A percentile compares a stretch with the other conserved stretches of the same genome.
Conservation (phyloP, 2,113 vertebrate species). For the Puntigrus tetrazona region DNA sequence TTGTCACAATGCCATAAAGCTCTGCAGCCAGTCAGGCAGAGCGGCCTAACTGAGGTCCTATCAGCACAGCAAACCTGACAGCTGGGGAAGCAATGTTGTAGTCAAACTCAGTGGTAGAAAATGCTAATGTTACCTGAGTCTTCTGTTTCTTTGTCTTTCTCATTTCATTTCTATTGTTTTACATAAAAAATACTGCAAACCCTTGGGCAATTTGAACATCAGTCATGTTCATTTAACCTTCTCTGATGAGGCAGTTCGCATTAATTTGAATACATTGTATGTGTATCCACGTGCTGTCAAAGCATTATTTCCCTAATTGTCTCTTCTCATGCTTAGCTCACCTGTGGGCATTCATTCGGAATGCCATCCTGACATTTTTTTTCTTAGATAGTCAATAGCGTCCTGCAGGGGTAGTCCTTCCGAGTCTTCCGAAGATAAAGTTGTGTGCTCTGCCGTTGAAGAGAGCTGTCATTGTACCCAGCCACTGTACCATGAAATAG, state of each 20-base stretch:
- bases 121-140: constrained; percentile 43
- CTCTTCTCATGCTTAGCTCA: background rate
- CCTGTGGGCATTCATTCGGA: background rate
- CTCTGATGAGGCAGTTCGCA: background rate
- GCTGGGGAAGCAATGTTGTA: constrained; percentile 8
- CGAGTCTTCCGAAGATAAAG: constrained; percentile 30
- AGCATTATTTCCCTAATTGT: constrained; percentile 3
- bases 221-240: constrained; percentile 21
- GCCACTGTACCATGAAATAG: constrained; percentile 47
- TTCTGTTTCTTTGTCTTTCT: constrained; percentile 1
- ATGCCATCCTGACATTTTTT: constrained; percentile 11
- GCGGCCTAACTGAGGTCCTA: constrained; percentile 41
- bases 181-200: background rate
- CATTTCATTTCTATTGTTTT: constrained; percentile 15
- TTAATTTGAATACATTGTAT: constrained; percentile 16
- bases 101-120: constrained; percentile 29
- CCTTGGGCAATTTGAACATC: constrained; percentile 14
- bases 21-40: constrained; percentile 34
- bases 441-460: constrained; percentile 9
- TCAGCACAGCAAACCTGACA: constrained; percentile 33
- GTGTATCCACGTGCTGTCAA: background rate
- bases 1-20: constrained; percentile 40
- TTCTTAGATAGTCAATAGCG: background rate
- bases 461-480: constrained; percentile 25
- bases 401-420: background rate